These are phyloP conservation scores for Athene cunicularia DNA, from an alignment of 2,113 vertebrate genomes.

Conservation along the genomic window DNA sequence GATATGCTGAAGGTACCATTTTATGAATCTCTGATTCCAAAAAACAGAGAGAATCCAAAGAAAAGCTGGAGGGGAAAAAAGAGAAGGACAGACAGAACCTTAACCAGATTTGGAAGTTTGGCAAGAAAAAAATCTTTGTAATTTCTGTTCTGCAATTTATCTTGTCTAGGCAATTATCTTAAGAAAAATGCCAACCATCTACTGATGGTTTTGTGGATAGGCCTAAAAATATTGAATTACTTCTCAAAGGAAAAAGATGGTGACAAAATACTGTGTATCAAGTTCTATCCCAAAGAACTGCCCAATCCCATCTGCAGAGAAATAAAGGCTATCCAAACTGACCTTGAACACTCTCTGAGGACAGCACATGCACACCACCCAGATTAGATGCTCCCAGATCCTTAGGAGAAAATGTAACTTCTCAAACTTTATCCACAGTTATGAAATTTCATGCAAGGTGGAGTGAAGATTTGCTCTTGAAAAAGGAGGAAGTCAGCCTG, in stretches of 20 bases:
- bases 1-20: background rate
- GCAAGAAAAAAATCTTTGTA: constrained; percentile 45
- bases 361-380: background rate
- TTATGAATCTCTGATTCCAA: background rate
- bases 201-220: constrained; percentile 15
- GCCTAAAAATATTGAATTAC: background rate
- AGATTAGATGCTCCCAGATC: background rate
- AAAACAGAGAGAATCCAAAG: background rate
- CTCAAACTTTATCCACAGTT: background rate
- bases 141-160: constrained; percentile 60
- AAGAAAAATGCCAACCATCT: constrained; percentile 51
- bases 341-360: background rate
- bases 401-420: background rate
- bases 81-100: background rate
- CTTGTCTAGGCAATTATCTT: constrained; percentile 45
- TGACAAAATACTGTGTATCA: background rate
- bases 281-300: background rate
- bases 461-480: background rate
- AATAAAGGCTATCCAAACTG: background rate
- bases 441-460: background rate
- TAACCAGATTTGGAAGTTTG: constrained; percentile 26
- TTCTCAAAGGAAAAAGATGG: background rate
- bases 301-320: background rate
- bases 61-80: background rate
- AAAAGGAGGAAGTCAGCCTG: constrained; percentile 9